Evolutionary conservation across 2,888 invertebrate species (phyloP).

Genomic region (Drosophila ustulata): DNA sequence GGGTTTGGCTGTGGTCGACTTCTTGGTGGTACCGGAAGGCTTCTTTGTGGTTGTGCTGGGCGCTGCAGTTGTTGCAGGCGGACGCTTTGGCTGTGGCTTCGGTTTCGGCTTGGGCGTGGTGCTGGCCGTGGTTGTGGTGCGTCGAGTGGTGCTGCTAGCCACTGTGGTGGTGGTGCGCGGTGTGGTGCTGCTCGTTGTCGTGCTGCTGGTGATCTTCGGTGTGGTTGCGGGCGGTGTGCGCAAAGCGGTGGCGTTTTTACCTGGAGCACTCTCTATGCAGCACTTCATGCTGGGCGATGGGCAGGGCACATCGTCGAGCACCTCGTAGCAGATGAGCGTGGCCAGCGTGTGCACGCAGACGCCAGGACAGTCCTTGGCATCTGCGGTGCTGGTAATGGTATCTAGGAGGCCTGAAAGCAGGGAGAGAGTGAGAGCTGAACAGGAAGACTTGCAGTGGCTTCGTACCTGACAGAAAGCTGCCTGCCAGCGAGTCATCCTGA

Average conservation of each 20-base stretch:
- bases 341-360: conserved; percentile 94
- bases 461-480: conserved; percentile 93
- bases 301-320: conserved; percentile 92
- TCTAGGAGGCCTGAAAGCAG: conserved; percentile 90
- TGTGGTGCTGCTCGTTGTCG: conserved; percentile 57
- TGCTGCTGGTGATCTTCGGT: conserved; percentile 51
- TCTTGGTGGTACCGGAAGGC: conserved; percentile 68
- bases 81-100: conserved; percentile 72
- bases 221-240: conserved; percentile 51
- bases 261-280: conserved; percentile 91
- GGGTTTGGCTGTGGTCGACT: conserved; percentile 63
- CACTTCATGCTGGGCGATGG: conserved; percentile 93
- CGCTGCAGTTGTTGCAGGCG: conserved; percentile 70
- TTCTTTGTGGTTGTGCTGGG: conserved; percentile 72
- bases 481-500: conserved; percentile 92
- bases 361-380: conserved; percentile 94
- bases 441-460: background rate
- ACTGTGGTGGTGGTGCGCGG: conserved; percentile 61
- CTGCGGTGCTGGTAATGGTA: conserved; percentile 93
- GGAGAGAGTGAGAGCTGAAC: background rate
- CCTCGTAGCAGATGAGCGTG: conserved; percentile 93
- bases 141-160: conserved; percentile 78
- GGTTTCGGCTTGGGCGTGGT: conserved; percentile 72
- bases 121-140: conserved; percentile 72
- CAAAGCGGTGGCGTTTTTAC: conserved; percentile 84